A percentile compares a stretch with the other conserved stretches of the same genome.
phyloP scores from a whole-genome alignment of 2,113 vertebrate genomes.

The Entelurus aequoreus region DNA sequence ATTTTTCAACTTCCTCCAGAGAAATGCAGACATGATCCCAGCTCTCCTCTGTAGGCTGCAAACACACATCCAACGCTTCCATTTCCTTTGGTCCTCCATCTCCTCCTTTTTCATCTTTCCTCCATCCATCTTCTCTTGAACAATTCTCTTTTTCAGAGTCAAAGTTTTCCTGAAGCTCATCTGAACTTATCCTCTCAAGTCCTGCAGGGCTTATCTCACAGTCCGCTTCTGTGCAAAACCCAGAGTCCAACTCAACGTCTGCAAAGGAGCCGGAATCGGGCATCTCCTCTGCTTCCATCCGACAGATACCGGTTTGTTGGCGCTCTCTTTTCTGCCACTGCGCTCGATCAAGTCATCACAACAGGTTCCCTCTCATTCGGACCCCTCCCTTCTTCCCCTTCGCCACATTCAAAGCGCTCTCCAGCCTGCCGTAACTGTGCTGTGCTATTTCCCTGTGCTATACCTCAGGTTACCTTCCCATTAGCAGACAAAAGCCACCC shows the following conservation, averaged over 20 bases:
- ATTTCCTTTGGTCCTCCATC: slow-evolving; percentile 10
- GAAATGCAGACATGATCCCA: slow-evolving; percentile 51
- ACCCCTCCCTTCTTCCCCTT: slow-evolving; percentile 24
- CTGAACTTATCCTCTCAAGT: background rate
- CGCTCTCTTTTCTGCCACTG: background rate
- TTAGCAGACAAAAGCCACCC: slow-evolving; percentile 58
- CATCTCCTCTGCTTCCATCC: slow-evolving; percentile 42
- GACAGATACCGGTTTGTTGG: slow-evolving; percentile 11
- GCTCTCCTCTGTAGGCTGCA: slow-evolving; percentile 30
- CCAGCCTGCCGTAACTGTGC: slow-evolving; percentile 41
- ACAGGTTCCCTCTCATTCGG: slow-evolving; percentile 25
- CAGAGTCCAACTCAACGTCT: slow-evolving; percentile 31
- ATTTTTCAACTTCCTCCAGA: slow-evolving; percentile 65
- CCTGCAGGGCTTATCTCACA: background rate
- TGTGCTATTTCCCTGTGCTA: slow-evolving; percentile 41
- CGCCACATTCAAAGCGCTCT: slow-evolving; percentile 25
- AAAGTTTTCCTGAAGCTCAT: background rate
- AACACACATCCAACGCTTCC: slow-evolving; percentile 29
- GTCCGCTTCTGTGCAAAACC: slow-evolving; percentile 23
- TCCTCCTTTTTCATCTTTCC: background rate
- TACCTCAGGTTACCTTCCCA: slow-evolving; percentile 57
- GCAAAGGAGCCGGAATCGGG: slow-evolving; percentile 17
- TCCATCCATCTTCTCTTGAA: slow-evolving; percentile 5
- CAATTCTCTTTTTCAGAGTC: background rate
- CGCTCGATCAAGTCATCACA: slow-evolving; percentile 30